Evolutionary conservation across 2,888 invertebrate species (phyloP), one percentile per base, ranked within the genome.

Genomic region (Apotomis betuletana): DNA sequence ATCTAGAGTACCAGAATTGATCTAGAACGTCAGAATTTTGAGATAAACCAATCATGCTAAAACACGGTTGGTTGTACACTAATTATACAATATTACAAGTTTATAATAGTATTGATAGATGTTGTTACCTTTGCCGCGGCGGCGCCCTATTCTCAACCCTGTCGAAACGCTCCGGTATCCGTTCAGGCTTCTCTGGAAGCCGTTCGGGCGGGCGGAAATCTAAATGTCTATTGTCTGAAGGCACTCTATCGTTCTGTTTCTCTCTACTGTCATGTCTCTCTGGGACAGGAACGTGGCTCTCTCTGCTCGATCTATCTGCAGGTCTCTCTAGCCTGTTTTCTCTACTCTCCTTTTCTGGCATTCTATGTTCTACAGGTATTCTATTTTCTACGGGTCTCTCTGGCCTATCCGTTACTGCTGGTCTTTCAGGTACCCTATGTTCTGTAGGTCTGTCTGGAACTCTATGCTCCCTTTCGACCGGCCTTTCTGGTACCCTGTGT

Each of bases 91-190:
- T 2, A 27, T 27, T 27, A 27, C 27, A 27, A 27, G 1, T 27
- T 27, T 27, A 27, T 27, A 27, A 27, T 27, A 27, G 27, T 27
- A 27, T 27, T 27, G 27, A 27, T 27, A 27, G 27, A 27, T 27
- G 27, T 27, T 27, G 27, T 27, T 27, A 27, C 27, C 27, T 27
- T 59, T 93, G 93, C 52, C 93, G 81, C 0, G 91, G 90, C 0
- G 93, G 93, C 0, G 89, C 91, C 60, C 90, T 81, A 75, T 74
- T 86, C 6, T 90, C 91, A 5, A 80, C 75, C 67, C 87, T 77
- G 54, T 85, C 85, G 60, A 85, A 86, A 74, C 80, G 70, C 41
- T 75, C 70, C 46, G 75, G 74, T 63, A 73, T 70, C 72, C 69
- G 78, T 61, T 82, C 85, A 0, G 84, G 83, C 58, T 82, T 85